Conservation (phyloP, 2,888 invertebrate genomes). For the Diabrotica balteata region DNA sequence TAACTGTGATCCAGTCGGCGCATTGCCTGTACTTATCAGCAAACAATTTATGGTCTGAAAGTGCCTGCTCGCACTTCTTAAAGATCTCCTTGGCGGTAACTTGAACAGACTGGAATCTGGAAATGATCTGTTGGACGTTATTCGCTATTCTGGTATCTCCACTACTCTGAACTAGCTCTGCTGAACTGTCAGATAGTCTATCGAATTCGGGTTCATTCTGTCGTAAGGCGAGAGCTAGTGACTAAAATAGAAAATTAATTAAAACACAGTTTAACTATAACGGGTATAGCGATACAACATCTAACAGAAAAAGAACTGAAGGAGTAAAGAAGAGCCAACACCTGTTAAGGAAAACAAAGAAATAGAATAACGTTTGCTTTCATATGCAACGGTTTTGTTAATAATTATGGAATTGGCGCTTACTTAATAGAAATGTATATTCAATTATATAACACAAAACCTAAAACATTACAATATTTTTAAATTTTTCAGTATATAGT, state of each 20-base stretch:
- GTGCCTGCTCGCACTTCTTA: conserved; percentile 90
- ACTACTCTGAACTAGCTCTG: conserved; percentile 83
- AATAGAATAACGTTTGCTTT: conserved; percentile 5
- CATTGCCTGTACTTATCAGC: conserved; percentile 86
- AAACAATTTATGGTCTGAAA: conserved; percentile 80
- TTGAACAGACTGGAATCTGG: conserved; percentile 88
- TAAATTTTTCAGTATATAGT: no score
- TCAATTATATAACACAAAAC: no score
- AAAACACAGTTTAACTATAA: not conserved
- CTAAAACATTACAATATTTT: no score
- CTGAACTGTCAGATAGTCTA: conserved; percentile 84
- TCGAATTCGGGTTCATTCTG: conserved; percentile 88
- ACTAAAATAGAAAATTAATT: conserved; percentile 61
- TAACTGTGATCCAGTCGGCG: conserved; percentile 78
- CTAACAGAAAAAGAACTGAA: conserved; percentile 7
- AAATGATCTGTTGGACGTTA: conserved; percentile 87
- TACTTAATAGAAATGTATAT: no score
- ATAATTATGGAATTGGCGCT: no score
- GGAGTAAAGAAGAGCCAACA: conserved; percentile 29
- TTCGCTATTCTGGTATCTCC: conserved; percentile 88
- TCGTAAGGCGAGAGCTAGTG: conserved; percentile 77
- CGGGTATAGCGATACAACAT: not conserved
- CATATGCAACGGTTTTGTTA: not conserved
- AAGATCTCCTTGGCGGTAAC: conserved; percentile 88
- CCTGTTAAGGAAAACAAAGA: conserved; percentile 29